Percentiles rank a stretch among this genome's conserved stretches.
Evolutionary conservation across 2,113 vertebrate species (phyloP).

Genomic region (Barnardius zonarius): DNA sequence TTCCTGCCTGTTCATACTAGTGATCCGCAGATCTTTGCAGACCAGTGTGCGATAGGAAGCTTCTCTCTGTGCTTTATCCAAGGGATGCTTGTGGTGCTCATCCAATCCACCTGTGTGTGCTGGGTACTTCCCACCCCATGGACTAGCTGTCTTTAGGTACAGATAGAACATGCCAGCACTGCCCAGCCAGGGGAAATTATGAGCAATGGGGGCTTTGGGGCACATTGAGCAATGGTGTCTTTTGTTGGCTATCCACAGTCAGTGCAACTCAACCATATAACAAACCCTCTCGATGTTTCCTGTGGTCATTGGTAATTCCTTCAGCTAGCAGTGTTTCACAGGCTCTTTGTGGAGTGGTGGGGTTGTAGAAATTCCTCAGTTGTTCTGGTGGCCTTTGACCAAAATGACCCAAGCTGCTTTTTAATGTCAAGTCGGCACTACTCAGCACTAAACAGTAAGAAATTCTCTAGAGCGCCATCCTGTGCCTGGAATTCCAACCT

Average conservation of each 20-base stretch:
- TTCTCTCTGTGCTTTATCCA: background rate
- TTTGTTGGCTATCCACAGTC: background rate
- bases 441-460: background rate
- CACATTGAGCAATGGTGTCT: background rate
- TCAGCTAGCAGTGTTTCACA: background rate
- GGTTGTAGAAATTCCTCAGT: background rate
- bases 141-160: background rate
- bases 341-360: background rate
- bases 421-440: background rate
- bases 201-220: background rate
- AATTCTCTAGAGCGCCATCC: background rate
- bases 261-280: background rate
- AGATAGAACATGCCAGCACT: background rate
- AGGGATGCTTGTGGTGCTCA: background rate
- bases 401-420: background rate
- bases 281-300: background rate
- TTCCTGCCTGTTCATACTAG: background rate
- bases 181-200: background rate
- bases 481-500: background rate
- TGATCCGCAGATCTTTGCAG: background rate
- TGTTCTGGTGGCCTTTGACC: background rate
- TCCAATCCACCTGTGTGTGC: background rate
- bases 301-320: fast-evolving
- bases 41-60: fast-evolving
- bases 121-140: background rate